Evolutionary conservation across 2,888 invertebrate genomes (phyloP).

Genomic region (Agonopterix subpropinquella): DNA sequence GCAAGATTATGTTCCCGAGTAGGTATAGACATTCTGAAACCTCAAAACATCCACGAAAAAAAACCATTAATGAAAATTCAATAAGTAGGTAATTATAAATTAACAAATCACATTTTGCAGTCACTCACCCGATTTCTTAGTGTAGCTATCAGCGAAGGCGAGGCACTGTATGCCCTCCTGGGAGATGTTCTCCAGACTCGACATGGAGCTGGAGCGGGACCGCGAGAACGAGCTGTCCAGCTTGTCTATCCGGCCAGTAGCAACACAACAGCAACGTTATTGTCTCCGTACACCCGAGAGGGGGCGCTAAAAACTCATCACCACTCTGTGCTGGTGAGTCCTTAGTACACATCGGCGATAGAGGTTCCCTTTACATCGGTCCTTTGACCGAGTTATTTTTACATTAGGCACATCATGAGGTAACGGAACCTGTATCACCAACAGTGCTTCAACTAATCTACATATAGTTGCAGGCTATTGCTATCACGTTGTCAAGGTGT

Average conservation of each 20-base stretch:
- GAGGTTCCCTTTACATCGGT: too few species aligned
- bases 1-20: too few species aligned
- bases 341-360: not conserved
- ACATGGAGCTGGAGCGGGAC: conserved; percentile 98
- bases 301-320: not conserved
- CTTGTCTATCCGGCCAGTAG: conserved; percentile 90
- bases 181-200: conserved; percentile 97
- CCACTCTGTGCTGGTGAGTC: not conserved
- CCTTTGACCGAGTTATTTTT: too few species aligned
- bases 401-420: not conserved
- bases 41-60: too few species aligned
- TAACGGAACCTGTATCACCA: conserved; percentile 4
- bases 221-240: conserved; percentile 97
- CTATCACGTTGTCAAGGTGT: conserved; percentile 35
- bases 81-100: too few species aligned
- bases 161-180: conserved; percentile 97
- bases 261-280: conserved; percentile 51
- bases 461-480: conserved; percentile 45
- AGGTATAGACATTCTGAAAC: too few species aligned
- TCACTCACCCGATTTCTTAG: conserved; percentile 92
- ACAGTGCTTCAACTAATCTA: conserved; percentile 30
- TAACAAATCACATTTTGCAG: not conserved
- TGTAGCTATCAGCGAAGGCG: conserved; percentile 96
- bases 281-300: conserved; percentile 20
- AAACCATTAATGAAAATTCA: too few species aligned